Evolutionary conservation across 2,888 invertebrate genomes (phyloP), one percentile per base, ranked within the genome.

Genomic region (Glaucopsyche alexis): DNA sequence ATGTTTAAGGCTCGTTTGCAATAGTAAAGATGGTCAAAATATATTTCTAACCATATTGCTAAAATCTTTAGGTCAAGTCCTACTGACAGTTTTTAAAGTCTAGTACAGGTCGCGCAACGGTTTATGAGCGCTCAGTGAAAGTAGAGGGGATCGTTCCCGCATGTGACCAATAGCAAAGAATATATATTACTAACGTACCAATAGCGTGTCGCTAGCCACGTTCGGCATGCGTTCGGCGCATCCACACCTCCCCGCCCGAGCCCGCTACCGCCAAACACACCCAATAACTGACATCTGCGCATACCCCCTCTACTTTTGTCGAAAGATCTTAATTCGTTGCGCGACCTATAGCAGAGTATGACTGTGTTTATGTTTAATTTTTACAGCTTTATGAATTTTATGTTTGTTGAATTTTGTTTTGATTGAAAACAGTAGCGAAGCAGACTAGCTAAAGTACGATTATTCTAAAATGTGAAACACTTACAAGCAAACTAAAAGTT

Each of bases 391-490:
- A 1, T 29, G 29, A 1, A 29, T 29, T 29, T 29, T 29, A 29
- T 29, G 29, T 29, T 29, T 1, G 29, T 29, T 29, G 16, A 16
- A 0, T 60, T 19, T 29, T 52, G 8, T 29, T 60, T 13, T 60
- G 6, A 60, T 60, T 13, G 11, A 60, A 60, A 60, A 60, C 60
- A 60, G 29, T 19, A 60, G 60, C 60, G 7, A 60, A 60, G 60
- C 60, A 60, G 5, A 19, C 55, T 55, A 60, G 38, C 60, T 38
- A 60, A 1, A 16, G 19, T 19, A 55, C 19, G 11, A 60, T 29
- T 29, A 29, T 60, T 60, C 29, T 7, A 60, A 13, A 13, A 60
- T 60, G 29, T 60, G 9, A 60, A 60, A 55, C 29, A 13, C 14
- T 7, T 38, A 60, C 29, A 60, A 60, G 60, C 60, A 11, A 60